Evolutionary conservation across 2,888 invertebrate species (phyloP).

Genomic region (Synanthedon tipuliformis): DNA sequence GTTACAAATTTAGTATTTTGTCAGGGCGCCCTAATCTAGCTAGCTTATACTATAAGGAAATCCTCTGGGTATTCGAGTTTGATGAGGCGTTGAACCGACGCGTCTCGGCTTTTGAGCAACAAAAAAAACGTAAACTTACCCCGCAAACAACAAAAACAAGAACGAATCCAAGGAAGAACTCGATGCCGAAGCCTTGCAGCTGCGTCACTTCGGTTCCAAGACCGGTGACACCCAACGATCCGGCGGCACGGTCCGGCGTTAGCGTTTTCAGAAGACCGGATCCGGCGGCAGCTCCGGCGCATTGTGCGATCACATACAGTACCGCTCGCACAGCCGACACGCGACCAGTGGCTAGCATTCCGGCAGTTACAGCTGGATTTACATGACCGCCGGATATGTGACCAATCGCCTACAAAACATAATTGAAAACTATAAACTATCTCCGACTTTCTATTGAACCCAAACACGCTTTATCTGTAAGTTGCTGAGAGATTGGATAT

Average conservation of each 20-base stretch:
- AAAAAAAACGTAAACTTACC: conserved; percentile 68
- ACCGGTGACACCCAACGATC: conserved; percentile 76
- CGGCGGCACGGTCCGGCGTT: conserved; percentile 73
- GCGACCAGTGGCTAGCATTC: conserved; percentile 82
- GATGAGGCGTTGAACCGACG: no score
- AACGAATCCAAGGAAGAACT: conserved; percentile 91
- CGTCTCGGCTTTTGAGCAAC: not conserved
- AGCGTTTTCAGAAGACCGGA: conserved; percentile 80
- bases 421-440: no score
- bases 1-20: no score
- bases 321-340: conserved; percentile 80
- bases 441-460: no score
- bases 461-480: no score
- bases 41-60: no score
- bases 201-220: conserved; percentile 73
- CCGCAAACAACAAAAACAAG: conserved; percentile 91
- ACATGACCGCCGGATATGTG: conserved; percentile 92
- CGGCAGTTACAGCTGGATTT: conserved; percentile 92
- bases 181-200: conserved; percentile 88
- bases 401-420: conserved; percentile 75
- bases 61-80: no score
- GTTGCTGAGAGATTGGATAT: no score
- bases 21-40: no score
- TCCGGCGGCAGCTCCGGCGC: conserved; percentile 84
- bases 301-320: conserved; percentile 85